A percentile compares a stretch with the other conserved stretches of the same genome.
Conservation (phyloP, 2,797 vertebrate genomes). For the Bucorvus abyssinicus region DNA sequence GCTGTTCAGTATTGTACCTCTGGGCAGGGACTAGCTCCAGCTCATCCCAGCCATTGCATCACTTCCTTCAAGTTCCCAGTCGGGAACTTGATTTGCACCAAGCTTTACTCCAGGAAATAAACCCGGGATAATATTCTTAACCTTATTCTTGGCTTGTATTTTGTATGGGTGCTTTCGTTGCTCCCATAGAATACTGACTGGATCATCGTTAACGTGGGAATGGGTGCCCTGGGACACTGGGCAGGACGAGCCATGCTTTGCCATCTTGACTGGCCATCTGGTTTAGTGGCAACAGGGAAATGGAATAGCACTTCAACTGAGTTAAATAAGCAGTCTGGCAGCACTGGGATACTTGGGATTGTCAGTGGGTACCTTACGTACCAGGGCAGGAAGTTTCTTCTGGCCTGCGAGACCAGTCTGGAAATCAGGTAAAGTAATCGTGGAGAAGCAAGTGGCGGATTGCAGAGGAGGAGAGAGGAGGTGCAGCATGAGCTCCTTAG, state of each 20-base stretch:
- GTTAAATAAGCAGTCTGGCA: neutral
- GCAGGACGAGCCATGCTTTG: neutral
- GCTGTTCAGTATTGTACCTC: neutral
- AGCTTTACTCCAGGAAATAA: neutral
- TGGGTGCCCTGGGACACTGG: neutral
- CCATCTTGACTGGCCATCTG: neutral
- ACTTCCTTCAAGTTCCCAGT: neutral
- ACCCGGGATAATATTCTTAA: accelerated
- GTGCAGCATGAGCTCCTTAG: neutral
- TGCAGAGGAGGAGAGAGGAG: neutral
- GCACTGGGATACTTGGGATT: neutral
- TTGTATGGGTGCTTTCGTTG: accelerated
- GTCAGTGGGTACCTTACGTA: neutral
- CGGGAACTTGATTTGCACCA: neutral
- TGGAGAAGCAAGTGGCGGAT: neutral
- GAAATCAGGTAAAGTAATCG: neutral
- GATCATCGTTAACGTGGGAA: accelerated
- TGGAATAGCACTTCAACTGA: neutral
- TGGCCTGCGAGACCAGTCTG: neutral
- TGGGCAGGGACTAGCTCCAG: neutral
- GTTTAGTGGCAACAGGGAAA: neutral
- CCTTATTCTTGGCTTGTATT: neutral
- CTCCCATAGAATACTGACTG: neutral
- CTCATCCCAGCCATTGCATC: neutral
- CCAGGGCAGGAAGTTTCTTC: neutral